Conservation (phyloP, 1,140 invertebrate genomes). For the Philotrypesis tridentata region DNA sequence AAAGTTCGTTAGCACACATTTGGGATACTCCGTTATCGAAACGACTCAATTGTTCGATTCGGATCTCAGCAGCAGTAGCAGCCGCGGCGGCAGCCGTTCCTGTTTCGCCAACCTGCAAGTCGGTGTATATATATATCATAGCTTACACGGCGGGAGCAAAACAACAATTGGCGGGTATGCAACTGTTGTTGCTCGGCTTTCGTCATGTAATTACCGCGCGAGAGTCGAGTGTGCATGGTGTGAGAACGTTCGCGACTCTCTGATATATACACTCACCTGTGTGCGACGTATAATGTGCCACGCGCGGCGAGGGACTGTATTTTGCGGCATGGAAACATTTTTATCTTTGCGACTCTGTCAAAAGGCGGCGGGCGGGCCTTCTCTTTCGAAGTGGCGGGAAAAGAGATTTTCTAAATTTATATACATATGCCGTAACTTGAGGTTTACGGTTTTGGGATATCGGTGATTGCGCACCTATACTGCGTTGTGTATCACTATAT, state of each 20-base stretch:
- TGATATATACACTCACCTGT: background rate
- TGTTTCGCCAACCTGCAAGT: background rate
- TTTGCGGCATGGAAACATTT: too few species aligned
- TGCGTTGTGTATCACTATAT: too few species aligned
- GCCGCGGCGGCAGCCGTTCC: background rate
- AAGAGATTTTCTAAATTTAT: too few species aligned
- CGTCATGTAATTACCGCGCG: background rate
- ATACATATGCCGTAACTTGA: too few species aligned
- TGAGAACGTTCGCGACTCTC: slow-evolving; percentile 6
- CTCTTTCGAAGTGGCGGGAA: background rate
- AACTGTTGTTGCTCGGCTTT: slow-evolving; percentile 3
- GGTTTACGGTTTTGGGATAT: background rate
- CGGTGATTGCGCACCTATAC: too few species aligned
- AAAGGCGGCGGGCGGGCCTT: background rate
- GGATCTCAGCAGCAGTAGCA: background rate
- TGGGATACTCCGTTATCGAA: slow-evolving; percentile 7
- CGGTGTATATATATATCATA: background rate
- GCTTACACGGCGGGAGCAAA: background rate
- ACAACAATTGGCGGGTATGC: slow-evolving; percentile 10
- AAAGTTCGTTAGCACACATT: background rate
- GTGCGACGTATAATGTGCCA: too few species aligned
- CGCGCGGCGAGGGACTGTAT: too few species aligned
- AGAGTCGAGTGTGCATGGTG: background rate
- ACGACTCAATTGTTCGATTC: slow-evolving; percentile 8
- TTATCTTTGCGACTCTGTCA: too few species aligned